Base-by-base conservation (phyloP, 2,888 invertebrate species). In the Chrysina gloriosa region DNA sequence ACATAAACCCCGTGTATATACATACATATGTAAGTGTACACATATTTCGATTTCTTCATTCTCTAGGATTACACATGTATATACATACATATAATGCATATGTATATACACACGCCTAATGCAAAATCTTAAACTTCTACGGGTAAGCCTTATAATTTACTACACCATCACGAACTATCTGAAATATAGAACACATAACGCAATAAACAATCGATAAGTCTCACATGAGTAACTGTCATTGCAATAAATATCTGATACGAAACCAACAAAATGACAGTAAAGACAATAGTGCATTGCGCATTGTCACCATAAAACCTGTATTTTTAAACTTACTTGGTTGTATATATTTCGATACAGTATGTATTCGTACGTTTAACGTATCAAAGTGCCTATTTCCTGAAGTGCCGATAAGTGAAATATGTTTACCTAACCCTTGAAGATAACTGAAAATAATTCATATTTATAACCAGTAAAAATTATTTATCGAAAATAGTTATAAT, bases 291-390 rank as follows among this genome's bases (percentile, higher is more conserved):
- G 45, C 16, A 45, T 16, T 45, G 45, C 45, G 21, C 45, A 45
- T 45, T 45, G 45, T n/a, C 45, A 45, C 45, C 45, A 45, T 45
- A 45, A 45, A 45, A 45, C 9, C 19, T 45, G 45, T 45, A 16
- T 23, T 45, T 45, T 45, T 45, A 45, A 45, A 19, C 31, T 45
- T n/a, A 9, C 9, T 21, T 45, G 45, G 1, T 21, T 7, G 9
- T 45, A 45, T 45, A 19, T 45, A 21, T n/a, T 45, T 16, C 4
- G 45, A 45, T 45, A 21, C 7, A 16, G 45, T 4, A 7, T 9
- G 21, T 21, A 21, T 45, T 9, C 45, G 45, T 45, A n/a, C n/a
- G n/a, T 21, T 21, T 19, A 21, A 45, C 45, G 9, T 45, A 45
- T 19, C 45, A 45, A 16, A 19, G 21, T 45, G 19, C 45, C 19